phyloP scores from a whole-genome alignment of 64 coral and sea anemone genomes.

The Platygyra sinensis region DNA sequence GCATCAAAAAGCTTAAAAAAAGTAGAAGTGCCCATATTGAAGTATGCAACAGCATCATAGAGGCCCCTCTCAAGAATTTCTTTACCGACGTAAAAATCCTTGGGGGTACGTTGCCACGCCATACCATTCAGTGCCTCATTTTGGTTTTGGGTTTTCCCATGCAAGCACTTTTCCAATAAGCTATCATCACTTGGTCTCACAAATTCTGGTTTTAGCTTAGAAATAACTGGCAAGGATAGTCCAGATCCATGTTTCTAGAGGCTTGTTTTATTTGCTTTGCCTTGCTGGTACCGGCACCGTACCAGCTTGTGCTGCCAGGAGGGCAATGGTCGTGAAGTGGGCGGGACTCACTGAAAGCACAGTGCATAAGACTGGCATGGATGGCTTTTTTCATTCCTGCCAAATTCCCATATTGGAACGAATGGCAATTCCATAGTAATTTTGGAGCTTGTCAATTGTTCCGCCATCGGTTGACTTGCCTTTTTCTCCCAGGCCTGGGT shows the following conservation, averaged over 20 bases:
- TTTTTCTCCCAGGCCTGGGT: conserved; percentile 8
- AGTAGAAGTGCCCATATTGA: conserved; percentile 28
- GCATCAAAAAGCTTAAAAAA: conserved; percentile 40
- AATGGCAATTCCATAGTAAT: no score
- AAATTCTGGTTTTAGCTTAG: conserved; percentile 30
- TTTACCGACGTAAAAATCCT: not conserved
- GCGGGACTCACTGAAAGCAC: not conserved
- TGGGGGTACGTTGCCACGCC: conserved; percentile 12
- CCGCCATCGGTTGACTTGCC: no score
- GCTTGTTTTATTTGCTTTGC: conserved; percentile 18
- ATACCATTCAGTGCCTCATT: conserved; percentile 33
- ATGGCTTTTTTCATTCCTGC: conserved; percentile 47
- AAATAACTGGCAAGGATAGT: conserved; percentile 17
- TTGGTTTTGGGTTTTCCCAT: conserved; percentile 36
- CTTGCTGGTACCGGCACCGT: conserved; percentile 34
- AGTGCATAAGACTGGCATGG: conserved; percentile 42
- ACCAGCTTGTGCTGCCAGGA: conserved; percentile 35
- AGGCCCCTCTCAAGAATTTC: conserved; percentile 17
- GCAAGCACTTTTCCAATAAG: conserved; percentile 20
- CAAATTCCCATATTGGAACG: no score
- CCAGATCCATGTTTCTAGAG: conserved; percentile 49
- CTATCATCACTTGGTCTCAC: conserved; percentile 19
- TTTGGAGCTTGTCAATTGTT: no score
- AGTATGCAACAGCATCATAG: conserved; percentile 40
- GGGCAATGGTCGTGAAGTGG: conserved; percentile 16